Conservation (phyloP, 2,113 vertebrate species). For the Cyanocitta stelleri region DNA sequence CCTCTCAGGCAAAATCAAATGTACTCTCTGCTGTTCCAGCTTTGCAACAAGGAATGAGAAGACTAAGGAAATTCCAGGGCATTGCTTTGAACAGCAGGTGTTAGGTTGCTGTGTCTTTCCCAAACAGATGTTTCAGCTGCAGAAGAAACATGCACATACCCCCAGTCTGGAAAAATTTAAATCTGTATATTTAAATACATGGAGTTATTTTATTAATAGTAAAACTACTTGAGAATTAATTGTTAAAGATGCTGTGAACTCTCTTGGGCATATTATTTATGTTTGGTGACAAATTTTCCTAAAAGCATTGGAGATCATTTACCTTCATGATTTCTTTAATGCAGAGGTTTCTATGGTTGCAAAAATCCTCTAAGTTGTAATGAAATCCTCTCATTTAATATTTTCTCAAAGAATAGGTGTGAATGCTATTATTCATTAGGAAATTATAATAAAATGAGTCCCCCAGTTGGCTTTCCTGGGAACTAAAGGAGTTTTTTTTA, state of each 20-base stretch:
- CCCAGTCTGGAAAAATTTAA: background rate
- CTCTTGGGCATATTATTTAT: background rate
- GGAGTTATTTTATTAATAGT: background rate
- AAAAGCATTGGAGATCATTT: background rate
- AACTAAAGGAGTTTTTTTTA: background rate
- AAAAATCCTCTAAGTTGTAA: background rate
- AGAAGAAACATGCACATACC: background rate
- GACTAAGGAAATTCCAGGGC: background rate
- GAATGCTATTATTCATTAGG: background rate
- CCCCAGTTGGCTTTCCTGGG: slow-evolving; percentile 10
- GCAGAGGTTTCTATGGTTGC: background rate
- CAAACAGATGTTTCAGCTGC: background rate
- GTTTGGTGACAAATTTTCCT: background rate
- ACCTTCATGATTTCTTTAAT: background rate
- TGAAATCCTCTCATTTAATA: background rate
- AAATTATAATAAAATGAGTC: background rate
- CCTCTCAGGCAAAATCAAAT: background rate
- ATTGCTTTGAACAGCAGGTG: background rate
- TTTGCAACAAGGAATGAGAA: background rate
- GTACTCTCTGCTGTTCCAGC: background rate
- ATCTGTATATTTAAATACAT: background rate
- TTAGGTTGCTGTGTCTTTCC: background rate
- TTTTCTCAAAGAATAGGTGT: background rate
- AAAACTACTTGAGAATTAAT: background rate
- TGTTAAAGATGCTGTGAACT: background rate